These are phyloP conservation scores for Phyllotis vaccarum DNA, from an alignment of 2,797 vertebrate genomes.

Conservation along the genomic window DNA sequence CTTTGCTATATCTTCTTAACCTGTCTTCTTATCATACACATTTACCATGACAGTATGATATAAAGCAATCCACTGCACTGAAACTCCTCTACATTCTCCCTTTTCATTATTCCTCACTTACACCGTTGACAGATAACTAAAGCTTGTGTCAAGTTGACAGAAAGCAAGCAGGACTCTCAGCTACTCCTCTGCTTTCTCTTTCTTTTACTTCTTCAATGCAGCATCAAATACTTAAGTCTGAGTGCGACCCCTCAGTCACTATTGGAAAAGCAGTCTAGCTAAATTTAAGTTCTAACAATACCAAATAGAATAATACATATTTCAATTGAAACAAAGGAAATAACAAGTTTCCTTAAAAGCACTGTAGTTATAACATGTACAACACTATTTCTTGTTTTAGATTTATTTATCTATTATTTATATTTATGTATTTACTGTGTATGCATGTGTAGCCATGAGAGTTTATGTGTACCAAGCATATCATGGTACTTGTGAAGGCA, in stretches of 20 bases:
- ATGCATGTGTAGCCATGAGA: too few relatives aligned
- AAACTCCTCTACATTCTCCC: too few relatives aligned
- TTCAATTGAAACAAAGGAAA: not conserved
- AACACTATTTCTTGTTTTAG: not conserved
- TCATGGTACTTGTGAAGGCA: too few relatives aligned
- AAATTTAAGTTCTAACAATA: not conserved
- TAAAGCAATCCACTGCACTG: too few relatives aligned
- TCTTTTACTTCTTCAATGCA: not conserved
- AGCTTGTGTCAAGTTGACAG: not conserved
- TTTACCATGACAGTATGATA: too few relatives aligned
- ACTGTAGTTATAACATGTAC: not conserved
- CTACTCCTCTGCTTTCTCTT: not conserved
- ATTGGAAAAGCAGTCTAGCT: not conserved
- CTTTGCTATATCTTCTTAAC: too few relatives aligned
- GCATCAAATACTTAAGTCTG: not conserved
- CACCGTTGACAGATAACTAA: not conserved
- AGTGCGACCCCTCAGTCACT: not conserved
- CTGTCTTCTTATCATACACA: too few relatives aligned
- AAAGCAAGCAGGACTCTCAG: not conserved
- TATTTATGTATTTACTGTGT: too few relatives aligned
- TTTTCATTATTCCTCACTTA: too few relatives aligned
- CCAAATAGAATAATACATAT: not conserved
- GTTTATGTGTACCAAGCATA: too few relatives aligned
- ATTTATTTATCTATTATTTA: not conserved
- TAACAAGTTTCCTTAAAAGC: slow-evolving; percentile 21